phyloP scores from a whole-genome alignment of 1,140 invertebrate species.

The Tenebrio molitor region DNA sequence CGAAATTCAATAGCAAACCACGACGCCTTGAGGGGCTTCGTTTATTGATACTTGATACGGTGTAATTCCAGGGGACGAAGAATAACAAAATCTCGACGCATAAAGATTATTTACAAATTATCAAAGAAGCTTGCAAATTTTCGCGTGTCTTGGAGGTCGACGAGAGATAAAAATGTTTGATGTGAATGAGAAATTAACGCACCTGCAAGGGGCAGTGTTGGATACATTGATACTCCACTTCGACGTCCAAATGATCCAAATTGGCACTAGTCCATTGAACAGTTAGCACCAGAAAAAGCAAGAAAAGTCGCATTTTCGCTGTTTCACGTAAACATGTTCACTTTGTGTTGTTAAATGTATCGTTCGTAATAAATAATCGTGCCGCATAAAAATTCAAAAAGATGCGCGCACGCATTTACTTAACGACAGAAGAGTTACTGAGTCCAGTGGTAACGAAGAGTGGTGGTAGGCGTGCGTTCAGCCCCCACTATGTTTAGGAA shows the following conservation, averaged over 20 bases:
- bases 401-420: constrained; percentile 24
- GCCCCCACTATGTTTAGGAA: constrained; percentile 47
- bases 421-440: constrained; percentile 17
- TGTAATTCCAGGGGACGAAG: too few relatives aligned
- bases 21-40: not conserved
- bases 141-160: too few relatives aligned
- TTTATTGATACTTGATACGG: too few relatives aligned
- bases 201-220: constrained; percentile 49
- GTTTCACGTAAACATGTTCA: constrained; percentile 42
- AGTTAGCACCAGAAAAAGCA: constrained; percentile 14
- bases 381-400: constrained; percentile 33
- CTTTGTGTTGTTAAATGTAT: constrained; percentile 18
- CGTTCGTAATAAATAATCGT: not conserved
- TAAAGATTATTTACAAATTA: too few relatives aligned
- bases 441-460: constrained; percentile 17
- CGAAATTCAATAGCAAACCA: not conserved
- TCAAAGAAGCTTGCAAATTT: too few relatives aligned
- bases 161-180: not conserved
- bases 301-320: constrained; percentile 33
- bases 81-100: too few relatives aligned
- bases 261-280: constrained; percentile 9
- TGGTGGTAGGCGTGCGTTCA: constrained; percentile 38
- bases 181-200: not conserved
- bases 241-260: constrained; percentile 35
- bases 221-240: constrained; percentile 48